Conservation (phyloP, 2,113 vertebrate genomes). For the Chitala chitala region DNA sequence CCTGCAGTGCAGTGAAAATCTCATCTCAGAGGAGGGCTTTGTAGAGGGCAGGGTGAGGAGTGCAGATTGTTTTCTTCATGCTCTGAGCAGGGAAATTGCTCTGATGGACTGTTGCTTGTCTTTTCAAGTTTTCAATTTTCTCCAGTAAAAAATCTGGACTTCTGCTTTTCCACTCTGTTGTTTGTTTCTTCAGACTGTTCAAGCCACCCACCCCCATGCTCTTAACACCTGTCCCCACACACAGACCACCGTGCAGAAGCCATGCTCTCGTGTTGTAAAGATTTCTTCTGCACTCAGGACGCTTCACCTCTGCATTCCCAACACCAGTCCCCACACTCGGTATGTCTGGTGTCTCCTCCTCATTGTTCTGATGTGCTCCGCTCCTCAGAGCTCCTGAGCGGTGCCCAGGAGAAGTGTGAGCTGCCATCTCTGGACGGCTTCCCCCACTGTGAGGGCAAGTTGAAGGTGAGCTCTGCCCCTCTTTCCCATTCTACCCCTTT, state of each 20-base stretch:
- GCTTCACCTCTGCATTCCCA: too few species aligned
- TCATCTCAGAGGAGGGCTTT: background rate
- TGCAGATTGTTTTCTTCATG: background rate
- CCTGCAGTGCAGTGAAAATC: too few species aligned
- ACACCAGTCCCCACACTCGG: too few species aligned
- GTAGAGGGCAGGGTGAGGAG: background rate
- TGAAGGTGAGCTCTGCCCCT: slow-evolving; percentile 72
- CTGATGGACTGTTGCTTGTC: background rate
- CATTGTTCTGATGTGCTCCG: background rate
- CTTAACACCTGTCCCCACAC: background rate
- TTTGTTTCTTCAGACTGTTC: background rate
- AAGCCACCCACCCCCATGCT: background rate
- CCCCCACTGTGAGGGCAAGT: slow-evolving; percentile 93
- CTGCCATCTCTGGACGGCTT: slow-evolving; percentile 94
- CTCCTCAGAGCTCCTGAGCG: slow-evolving; percentile 86
- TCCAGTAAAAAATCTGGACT: too few species aligned
- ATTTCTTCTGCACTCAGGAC: too few species aligned
- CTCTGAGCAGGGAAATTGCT: background rate
- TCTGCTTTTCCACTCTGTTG: background rate
- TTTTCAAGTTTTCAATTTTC: too few species aligned
- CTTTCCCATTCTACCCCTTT: background rate
- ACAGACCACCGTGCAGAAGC: too few species aligned
- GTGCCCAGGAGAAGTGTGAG: slow-evolving; percentile 96
- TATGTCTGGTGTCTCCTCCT: background rate
- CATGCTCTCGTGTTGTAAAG: too few species aligned